phyloP scores from a whole-genome alignment of 2,888 invertebrate species.

The Lasioglossum vierecki region DNA sequence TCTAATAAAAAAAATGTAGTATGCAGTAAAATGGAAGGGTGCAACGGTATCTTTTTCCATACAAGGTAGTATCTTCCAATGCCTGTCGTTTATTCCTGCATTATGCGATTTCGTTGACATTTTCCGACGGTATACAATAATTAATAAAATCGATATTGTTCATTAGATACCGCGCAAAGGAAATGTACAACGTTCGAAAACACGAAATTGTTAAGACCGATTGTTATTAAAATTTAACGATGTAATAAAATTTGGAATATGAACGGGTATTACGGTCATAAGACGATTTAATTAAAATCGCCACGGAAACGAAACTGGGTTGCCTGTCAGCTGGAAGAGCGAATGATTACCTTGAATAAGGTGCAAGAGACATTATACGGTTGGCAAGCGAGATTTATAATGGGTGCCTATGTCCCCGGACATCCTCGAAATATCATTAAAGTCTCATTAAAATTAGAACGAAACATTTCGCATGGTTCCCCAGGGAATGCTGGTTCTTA shows the following conservation, averaged over 20 bases:
- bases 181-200: background rate
- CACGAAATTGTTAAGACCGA: background rate
- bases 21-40: background rate
- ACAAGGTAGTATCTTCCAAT: too few relatives aligned
- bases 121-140: too few relatives aligned
- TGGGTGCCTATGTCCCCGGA: slow-evolving; percentile 34
- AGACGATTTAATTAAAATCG: slow-evolving; percentile 27
- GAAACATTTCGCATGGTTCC: slow-evolving; percentile 60
- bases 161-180: background rate
- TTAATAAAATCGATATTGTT: background rate
- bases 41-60: background rate
- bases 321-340: slow-evolving; percentile 10
- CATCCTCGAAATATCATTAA: slow-evolving; percentile 70
- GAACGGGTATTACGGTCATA: background rate
- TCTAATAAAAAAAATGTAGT: background rate
- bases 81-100: too few relatives aligned
- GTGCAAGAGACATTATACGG: slow-evolving; percentile 53
- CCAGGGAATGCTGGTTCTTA: slow-evolving; percentile 68
- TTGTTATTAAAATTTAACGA: background rate
- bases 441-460: slow-evolving; percentile 71
- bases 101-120: too few relatives aligned
- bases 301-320: background rate
- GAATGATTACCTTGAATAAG: slow-evolving; percentile 35
- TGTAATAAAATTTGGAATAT: background rate
- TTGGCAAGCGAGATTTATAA: slow-evolving; percentile 54